Evolutionary conservation across 2,113 vertebrate species (phyloP).

Genomic region (Stomatorhinus ivindoensis): DNA sequence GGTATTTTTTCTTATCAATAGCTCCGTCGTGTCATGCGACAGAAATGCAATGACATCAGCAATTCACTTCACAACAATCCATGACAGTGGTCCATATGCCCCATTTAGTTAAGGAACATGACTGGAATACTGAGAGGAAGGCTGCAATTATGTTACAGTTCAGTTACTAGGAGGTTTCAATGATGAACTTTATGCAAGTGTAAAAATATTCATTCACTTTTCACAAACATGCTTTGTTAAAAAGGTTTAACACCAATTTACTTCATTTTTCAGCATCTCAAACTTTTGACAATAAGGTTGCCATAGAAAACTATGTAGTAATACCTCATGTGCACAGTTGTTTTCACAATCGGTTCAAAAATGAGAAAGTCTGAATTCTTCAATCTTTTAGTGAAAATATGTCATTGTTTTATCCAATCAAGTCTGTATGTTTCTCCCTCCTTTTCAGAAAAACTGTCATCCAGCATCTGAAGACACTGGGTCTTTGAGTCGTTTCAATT

Average conservation of each 20-base stretch:
- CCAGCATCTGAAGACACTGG: conserved; percentile 20
- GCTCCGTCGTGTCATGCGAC: not conserved
- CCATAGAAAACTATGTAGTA: not conserved
- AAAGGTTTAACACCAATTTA: not conserved
- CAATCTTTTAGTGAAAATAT: not conserved
- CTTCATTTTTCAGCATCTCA: not conserved
- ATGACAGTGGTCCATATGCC: not conserved
- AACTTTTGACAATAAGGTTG: not conserved
- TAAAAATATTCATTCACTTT: not conserved
- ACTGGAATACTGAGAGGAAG: not conserved
- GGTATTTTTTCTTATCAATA: not conserved
- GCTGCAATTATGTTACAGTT: not conserved
- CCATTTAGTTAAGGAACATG: not conserved
- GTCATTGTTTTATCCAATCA: not conserved
- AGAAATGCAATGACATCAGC: not conserved
- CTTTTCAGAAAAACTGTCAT: conserved; percentile 42
- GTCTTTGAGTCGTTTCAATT: not conserved
- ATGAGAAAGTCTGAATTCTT: not conserved
- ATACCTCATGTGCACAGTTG: not conserved
- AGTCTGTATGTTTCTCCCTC: conserved; percentile 28
- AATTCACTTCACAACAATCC: not conserved
- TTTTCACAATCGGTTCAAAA: not conserved
- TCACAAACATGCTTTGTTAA: not conserved
- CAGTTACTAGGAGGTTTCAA: not conserved
- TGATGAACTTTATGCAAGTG: not conserved